Conservation (phyloP, 1,140 invertebrate genomes). For the Nasonia vitripennis region DNA sequence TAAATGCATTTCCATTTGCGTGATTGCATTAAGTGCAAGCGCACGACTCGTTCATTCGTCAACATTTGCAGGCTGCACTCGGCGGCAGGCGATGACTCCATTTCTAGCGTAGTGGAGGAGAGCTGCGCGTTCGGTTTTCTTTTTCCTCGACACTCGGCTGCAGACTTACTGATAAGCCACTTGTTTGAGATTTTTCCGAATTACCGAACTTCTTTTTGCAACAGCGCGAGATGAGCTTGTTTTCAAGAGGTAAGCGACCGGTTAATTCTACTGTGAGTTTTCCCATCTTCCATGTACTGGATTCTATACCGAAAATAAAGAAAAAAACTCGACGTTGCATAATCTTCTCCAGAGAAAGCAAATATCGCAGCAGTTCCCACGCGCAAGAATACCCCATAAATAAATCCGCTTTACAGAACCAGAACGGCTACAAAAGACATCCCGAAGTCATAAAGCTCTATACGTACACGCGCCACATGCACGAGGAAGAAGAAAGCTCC, state of each 20-base stretch:
- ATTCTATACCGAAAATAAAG: no score
- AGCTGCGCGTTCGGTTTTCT: neutral
- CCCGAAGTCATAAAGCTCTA: constrained; percentile 27
- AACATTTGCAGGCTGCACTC: neutral
- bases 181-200: neutral
- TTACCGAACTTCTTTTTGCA: neutral
- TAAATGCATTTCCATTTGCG: constrained; percentile 59
- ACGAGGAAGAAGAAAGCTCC: neutral
- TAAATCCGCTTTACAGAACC: constrained; percentile 20
- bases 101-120: neutral
- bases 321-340: neutral
- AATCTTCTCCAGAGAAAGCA: neutral
- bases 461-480: neutral
- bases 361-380: neutral
- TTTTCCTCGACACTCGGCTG: neutral
- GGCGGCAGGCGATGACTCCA: neutral
- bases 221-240: neutral
- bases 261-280: neutral
- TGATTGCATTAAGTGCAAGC: constrained; percentile 57
- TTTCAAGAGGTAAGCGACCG: neutral
- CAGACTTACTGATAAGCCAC: neutral
- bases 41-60: constrained; percentile 47
- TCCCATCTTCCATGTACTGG: no score
- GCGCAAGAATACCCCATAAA: constrained; percentile 15
- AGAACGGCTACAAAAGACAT: neutral